Evolutionary conservation across 2,113 vertebrate species (phyloP).

Genomic region (Prionailurus viverrinus): DNA sequence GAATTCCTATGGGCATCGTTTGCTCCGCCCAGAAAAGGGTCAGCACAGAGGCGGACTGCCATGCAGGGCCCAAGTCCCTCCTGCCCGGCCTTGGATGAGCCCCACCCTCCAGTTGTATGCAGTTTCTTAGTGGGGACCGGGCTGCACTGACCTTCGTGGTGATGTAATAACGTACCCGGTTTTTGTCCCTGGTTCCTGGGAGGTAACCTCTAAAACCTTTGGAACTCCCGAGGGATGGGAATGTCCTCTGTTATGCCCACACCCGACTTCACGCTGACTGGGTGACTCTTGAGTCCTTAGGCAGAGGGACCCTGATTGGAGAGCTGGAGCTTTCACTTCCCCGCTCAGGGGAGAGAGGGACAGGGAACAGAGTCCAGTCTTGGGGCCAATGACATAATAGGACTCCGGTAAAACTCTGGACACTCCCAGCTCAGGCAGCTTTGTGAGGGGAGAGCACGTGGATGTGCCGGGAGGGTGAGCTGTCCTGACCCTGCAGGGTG

Average conservation of each 20-base stretch:
- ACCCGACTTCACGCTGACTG: not conserved
- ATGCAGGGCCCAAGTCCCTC: fast-evolving
- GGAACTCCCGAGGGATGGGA: not conserved
- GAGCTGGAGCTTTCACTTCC: not conserved
- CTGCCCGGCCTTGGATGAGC: fast-evolving
- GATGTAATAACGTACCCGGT: no score
- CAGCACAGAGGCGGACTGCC: fast-evolving
- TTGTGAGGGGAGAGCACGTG: fast-evolving
- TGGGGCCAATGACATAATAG: not conserved
- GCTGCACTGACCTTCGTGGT: fast-evolving
- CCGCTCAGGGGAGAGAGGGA: not conserved
- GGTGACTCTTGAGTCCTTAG: not conserved
- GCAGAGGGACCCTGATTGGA: no score
- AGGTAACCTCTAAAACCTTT: not conserved
- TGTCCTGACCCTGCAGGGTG: no score
- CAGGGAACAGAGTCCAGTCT: not conserved
- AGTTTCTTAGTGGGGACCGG: not conserved
- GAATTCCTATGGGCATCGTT: fast-evolving
- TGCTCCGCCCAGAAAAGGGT: not conserved
- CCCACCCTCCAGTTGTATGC: fast-evolving
- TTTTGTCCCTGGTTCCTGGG: not conserved
- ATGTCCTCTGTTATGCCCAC: not conserved
- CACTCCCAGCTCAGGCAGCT: not conserved
- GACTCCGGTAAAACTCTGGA: not conserved
- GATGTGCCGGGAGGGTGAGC: not conserved